These are phyloP conservation scores for Tragelaphus scriptus DNA, from an alignment of 2,113 vertebrate species.

Conservation along the genomic window DNA sequence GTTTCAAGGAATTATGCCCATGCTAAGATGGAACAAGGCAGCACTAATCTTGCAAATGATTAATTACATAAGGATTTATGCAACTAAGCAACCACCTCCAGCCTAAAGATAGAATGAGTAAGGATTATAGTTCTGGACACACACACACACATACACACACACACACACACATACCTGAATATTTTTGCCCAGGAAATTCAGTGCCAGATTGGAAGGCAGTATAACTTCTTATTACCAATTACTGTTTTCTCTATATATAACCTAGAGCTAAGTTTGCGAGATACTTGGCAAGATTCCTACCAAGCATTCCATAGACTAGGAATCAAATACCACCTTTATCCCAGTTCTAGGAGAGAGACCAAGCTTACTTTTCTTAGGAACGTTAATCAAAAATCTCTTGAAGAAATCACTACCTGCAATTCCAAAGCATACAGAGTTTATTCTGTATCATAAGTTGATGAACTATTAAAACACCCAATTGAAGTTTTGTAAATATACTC, in stretches of 20 bases:
- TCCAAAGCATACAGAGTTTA: background rate
- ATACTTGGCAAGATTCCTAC: background rate
- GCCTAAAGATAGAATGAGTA: background rate
- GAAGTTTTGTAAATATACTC: background rate
- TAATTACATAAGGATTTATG: background rate
- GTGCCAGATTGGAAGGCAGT: background rate
- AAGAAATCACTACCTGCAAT: background rate
- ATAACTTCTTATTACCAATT: background rate
- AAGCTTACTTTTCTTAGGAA: background rate
- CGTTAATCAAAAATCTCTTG: background rate
- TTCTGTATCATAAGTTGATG: background rate
- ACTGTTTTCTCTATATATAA: background rate
- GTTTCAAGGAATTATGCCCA: conserved; percentile 19
- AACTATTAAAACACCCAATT: background rate
- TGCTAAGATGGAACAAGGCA: background rate
- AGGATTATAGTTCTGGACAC: background rate
- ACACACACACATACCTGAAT: background rate
- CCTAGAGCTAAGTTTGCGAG: background rate
- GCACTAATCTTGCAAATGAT: background rate
- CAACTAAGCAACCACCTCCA: background rate
- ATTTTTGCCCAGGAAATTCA: background rate
- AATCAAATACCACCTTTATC: conserved; percentile 15
- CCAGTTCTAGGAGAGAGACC: background rate
- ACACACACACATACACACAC: background rate
- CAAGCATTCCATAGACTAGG: background rate